phyloP scores from a whole-genome alignment of 2,113 vertebrate species.

The Siphamia tubifer region DNA sequence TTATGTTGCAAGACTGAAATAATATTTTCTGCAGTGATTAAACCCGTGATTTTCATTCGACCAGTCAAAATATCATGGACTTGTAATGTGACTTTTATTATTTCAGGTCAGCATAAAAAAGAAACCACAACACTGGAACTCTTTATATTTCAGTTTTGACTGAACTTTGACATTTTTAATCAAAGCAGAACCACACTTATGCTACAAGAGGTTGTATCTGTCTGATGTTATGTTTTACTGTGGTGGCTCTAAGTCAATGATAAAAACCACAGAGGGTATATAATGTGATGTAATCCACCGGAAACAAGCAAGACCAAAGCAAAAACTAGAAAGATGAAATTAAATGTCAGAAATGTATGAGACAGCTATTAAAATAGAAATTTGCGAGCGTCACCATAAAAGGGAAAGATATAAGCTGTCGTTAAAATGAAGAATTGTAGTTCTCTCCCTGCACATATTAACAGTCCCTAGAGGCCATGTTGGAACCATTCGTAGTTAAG shows the following conservation, averaged over 20 bases:
- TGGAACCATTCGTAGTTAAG: slow-evolving; percentile 1
- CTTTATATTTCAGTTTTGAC: too few species aligned
- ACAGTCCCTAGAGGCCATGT: not conserved
- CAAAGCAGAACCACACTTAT: too few species aligned
- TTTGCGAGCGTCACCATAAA: not conserved
- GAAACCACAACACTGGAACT: not conserved
- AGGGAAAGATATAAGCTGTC: slow-evolving; percentile 4
- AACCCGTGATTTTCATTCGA: not conserved
- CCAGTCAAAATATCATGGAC: not conserved
- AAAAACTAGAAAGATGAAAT: not conserved
- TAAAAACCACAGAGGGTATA: not conserved
- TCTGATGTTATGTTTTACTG: too few species aligned
- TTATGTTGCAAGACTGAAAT: not conserved
- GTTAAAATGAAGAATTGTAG: slow-evolving; percentile 27
- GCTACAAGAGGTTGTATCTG: too few species aligned
- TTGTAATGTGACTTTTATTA: not conserved
- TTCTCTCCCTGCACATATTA: slow-evolving; percentile 14
- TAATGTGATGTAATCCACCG: not conserved
- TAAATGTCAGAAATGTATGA: not conserved
- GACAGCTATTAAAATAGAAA: not conserved
- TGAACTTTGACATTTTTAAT: too few species aligned
- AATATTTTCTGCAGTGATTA: not conserved
- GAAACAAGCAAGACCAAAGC: not conserved
- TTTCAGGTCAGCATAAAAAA: not conserved
- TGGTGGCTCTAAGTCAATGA: not conserved